Percentiles rank a stretch among this genome's conserved stretches.
These are phyloP conservation scores for Tragelaphus imberbis DNA, from an alignment of 2,113 vertebrate genomes.

Conservation along the genomic window DNA sequence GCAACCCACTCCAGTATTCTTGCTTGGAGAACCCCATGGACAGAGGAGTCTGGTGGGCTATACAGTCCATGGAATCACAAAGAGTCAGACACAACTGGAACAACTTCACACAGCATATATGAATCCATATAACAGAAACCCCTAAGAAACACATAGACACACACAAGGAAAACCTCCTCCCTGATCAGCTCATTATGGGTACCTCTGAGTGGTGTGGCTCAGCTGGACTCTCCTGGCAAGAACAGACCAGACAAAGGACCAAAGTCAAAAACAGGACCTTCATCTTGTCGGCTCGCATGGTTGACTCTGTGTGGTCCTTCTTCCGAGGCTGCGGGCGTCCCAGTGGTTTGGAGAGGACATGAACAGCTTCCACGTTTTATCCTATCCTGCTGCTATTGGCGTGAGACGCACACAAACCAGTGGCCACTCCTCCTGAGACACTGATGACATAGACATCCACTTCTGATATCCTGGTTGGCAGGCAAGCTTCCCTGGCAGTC, in stretches of 20 bases:
- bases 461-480: not conserved
- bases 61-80: not conserved
- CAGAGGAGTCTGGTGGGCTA: not conserved
- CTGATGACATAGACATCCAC: fast-evolving
- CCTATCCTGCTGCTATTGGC: fast-evolving
- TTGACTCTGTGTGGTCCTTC: not conserved
- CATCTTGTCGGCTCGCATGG: not conserved
- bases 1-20: not conserved
- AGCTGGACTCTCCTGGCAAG: not conserved
- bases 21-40: not conserved
- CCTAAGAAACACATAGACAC: not conserved
- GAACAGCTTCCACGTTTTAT: not conserved
- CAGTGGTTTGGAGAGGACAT: not conserved
- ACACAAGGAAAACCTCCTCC: not conserved
- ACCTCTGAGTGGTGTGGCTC: not conserved
- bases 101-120: fast-evolving
- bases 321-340: not conserved
- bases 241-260: not conserved
- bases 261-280: not conserved
- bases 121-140: not conserved
- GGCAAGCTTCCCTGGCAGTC: not conserved
- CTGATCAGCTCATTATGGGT: not conserved
- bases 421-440: not conserved
- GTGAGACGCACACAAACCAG: fast-evolving
- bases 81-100: not conserved